Evolutionary conservation across 2,797 vertebrate genomes (phyloP).

Genomic region (Aplochiton taeniatus): DNA sequence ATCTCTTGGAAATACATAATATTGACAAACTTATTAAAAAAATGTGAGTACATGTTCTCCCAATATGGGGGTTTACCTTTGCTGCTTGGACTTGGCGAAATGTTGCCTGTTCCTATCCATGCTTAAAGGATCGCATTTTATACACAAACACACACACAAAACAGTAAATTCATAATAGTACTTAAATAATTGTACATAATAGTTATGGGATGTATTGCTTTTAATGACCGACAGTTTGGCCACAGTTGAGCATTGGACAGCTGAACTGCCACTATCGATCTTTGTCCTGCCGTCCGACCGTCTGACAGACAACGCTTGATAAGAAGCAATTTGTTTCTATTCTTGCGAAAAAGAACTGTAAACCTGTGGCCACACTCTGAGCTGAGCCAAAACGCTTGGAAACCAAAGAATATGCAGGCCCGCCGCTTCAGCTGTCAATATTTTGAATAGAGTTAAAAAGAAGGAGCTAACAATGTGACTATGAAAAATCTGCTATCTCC

Average conservation of each 20-base stretch:
- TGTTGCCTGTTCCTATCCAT: too few relatives aligned
- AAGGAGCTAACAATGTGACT: constrained; percentile 5
- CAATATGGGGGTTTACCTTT: too few relatives aligned
- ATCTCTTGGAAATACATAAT: too few relatives aligned
- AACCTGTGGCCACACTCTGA: background rate
- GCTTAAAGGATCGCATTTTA: too few relatives aligned
- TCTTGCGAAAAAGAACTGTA: constrained; percentile 16
- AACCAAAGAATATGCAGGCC: constrained; percentile 12
- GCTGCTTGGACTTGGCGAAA: too few relatives aligned
- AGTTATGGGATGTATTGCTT: background rate
- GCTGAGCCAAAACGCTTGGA: background rate
- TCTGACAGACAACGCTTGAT: constrained; percentile 19
- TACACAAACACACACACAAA: background rate
- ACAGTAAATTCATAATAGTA: too few relatives aligned
- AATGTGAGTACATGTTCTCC: too few relatives aligned
- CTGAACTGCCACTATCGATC: background rate
- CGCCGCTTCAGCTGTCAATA: constrained; percentile 22
- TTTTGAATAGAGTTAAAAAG: constrained; percentile 4
- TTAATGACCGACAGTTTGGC: background rate
- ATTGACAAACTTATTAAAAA: too few relatives aligned
- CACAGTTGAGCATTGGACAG: background rate
- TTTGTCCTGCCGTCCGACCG: background rate
- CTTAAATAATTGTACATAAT: too few relatives aligned
- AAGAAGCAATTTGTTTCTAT: constrained; percentile 33
- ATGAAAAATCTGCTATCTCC: background rate